Conservation (phyloP, 1,140 invertebrate species). For the Anagrus nilaparvatae region DNA sequence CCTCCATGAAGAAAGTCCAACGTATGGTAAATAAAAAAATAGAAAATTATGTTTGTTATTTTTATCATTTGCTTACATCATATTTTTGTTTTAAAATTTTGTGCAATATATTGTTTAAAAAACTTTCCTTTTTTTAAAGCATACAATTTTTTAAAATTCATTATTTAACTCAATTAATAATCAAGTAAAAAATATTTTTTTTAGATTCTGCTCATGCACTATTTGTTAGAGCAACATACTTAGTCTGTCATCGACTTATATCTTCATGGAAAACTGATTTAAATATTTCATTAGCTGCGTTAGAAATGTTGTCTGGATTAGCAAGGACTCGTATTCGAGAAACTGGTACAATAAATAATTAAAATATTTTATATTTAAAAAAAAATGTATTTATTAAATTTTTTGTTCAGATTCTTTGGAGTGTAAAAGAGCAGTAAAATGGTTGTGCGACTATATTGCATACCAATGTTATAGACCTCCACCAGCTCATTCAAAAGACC, state of each 20-base stretch:
- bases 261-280: conserved; percentile 93
- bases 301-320: conserved; percentile 82
- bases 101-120: too few species aligned
- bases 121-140: too few species aligned
- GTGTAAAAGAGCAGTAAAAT: conserved; percentile 89
- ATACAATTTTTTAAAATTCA: neutral
- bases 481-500: conserved; percentile 90
- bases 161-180: neutral
- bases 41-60: too few species aligned
- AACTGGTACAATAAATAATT: conserved; percentile 55
- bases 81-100: conserved; percentile 5
- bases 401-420: conserved; percentile 62
- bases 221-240: conserved; percentile 82
- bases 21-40: conserved; percentile 43
- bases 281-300: conserved; percentile 86
- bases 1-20: conserved; percentile 39
- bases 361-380: neutral
- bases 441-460: conserved; percentile 95
- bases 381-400: neutral
- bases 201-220: conserved; percentile 74
- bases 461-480: conserved; percentile 93
- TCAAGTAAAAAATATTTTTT: conserved; percentile 18
- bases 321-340: conserved; percentile 76
- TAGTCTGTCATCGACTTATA: conserved; percentile 88
- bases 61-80: too few species aligned